Base-by-base conservation (phyloP, 1,140 invertebrate species). In the Drosophila equinoxialis region DNA sequence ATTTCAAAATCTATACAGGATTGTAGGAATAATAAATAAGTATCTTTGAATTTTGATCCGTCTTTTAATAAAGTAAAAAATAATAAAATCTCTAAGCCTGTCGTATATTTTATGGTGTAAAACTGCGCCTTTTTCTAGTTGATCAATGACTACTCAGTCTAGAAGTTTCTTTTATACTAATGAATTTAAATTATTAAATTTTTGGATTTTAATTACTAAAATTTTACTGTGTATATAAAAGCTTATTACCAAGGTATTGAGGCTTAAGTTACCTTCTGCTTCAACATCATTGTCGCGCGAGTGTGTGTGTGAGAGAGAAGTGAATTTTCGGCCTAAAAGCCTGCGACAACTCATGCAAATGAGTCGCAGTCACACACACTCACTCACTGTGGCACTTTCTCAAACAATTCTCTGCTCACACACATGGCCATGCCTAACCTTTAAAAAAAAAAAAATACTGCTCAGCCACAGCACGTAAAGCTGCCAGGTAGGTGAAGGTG, bases 291-390 rank as follows among this genome's bases (percentile, higher is more conserved):
- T 11, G 17, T 7, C 42, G 14, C 2, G 26, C 4, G 17, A 17
- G 42, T 17, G 14, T 17, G 14, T 48, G 45, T 51, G 45, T 10
- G 17, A 3, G 45, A 8, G 3, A 23, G 45, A 11, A 68, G 76
- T 71, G 82, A 69, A 66, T 76, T 76, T 86, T 86, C 71, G 76
- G 57, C 69, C 83, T 90, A 81, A 89, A 87, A 90, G 85, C 84
- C 68, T 84, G 84, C 80, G 78, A 84, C 84, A 89, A 81, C 74
- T 90, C 85, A 90, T 90, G 84, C 81, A 90, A 89, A 89, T 89
- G 77, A 87, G 83, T 68, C 79, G 61, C 76, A 87, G 83, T 82
- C 83, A 69, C 68, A 78, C 76, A 75, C 72, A 59, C 63, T 79
- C 57, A 78, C 78, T 65, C 77, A 66, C 67, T 48, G 35, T n/a